Evolutionary conservation across 2,888 invertebrate genomes (phyloP).

Genomic region (Eledona agricola): DNA sequence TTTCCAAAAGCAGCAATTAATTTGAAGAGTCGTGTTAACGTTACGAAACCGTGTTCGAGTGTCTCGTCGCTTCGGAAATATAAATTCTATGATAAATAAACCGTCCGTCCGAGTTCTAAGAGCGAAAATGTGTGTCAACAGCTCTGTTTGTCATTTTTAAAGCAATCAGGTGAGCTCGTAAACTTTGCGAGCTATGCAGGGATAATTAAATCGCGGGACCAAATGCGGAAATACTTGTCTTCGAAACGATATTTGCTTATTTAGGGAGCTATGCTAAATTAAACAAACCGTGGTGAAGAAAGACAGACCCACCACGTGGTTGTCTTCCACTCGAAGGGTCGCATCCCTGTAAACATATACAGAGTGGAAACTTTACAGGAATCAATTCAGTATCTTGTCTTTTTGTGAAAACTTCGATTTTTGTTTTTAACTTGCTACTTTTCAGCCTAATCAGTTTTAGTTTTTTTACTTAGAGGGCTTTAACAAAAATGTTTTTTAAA

Average conservation of each 20-base stretch:
- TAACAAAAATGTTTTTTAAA: no score
- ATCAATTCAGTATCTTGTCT: no score
- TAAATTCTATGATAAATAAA: slow-evolving; percentile 30
- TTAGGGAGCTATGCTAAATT: slow-evolving; percentile 20
- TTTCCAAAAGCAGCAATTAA: slow-evolving; percentile 35
- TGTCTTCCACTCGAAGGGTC: slow-evolving; percentile 13
- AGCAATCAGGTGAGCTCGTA: slow-evolving; percentile 4
- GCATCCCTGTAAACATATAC: no score
- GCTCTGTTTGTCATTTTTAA: slow-evolving; percentile 20
- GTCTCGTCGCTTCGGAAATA: slow-evolving; percentile 19
- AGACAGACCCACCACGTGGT: slow-evolving; percentile 30
- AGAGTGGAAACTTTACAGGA: background rate
- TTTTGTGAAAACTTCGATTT: no score
- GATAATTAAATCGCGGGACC: slow-evolving; percentile 12
- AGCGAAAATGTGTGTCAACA: slow-evolving; percentile 32
- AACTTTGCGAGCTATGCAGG: slow-evolving; percentile 9
- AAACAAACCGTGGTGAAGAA: slow-evolving; percentile 22
- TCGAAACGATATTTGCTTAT: slow-evolving; percentile 25
- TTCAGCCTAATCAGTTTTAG: no score
- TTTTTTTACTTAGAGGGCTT: no score
- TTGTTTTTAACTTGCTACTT: no score
- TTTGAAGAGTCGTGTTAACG: slow-evolving; percentile 34
- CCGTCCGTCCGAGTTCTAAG: no score
- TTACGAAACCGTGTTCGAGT: slow-evolving; percentile 29
- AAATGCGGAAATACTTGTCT: slow-evolving; percentile 27